Evolutionary conservation across 2,888 invertebrate genomes (phyloP).

Genomic region (Palloptera scutellata): DNA sequence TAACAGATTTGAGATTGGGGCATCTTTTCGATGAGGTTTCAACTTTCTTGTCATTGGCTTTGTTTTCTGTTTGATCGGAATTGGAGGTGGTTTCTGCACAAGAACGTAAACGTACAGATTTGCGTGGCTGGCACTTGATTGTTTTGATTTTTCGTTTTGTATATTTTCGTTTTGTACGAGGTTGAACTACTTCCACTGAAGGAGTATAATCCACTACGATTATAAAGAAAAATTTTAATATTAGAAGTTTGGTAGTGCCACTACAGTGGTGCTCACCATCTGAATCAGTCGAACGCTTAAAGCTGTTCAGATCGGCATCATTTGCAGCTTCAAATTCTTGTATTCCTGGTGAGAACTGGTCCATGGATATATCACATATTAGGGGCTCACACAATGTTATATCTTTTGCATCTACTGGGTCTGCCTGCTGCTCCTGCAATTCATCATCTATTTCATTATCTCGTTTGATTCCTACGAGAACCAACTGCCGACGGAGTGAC

Average conservation of each 20-base stretch:
- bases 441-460: slow-evolving; percentile 16
- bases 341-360: neutral
- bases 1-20: no score
- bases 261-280: no score
- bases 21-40: no score
- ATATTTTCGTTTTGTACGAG: slow-evolving; percentile 8
- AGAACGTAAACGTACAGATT: no score
- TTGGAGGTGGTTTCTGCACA: no score
- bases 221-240: no score
- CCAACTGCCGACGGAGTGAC: slow-evolving; percentile 21
- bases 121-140: neutral
- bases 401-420: neutral
- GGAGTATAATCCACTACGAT: no score
- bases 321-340: neutral
- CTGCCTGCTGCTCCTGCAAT: slow-evolving; percentile 18
- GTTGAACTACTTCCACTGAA: neutral
- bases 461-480: slow-evolving; percentile 14
- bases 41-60: no score
- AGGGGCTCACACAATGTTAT: slow-evolving; percentile 5
- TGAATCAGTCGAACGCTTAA: no score
- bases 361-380: slow-evolving; percentile 6
- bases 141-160: slow-evolving; percentile 1
- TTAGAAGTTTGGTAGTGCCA: no score
- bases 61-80: no score
- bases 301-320: neutral